Base-by-base conservation (phyloP, 2,888 invertebrate species). In the Empis stercorea region DNA sequence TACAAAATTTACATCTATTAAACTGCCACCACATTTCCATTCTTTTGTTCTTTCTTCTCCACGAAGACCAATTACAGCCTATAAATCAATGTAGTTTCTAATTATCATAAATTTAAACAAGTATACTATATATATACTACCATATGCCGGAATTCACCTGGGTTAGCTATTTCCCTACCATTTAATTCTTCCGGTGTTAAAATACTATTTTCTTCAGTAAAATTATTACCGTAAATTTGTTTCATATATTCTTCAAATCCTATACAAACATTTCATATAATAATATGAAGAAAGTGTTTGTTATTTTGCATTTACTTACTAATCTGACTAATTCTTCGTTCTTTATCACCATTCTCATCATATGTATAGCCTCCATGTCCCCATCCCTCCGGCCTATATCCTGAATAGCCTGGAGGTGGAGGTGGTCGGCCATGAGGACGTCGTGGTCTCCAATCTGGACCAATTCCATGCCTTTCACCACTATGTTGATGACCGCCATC, bases 111-210 rank as follows among this genome's bases (percentile, higher is more conserved):
- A 13, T 13, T n/a, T 34, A 5, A 34, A n/a, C 6, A 6, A 4
- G 5, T 20, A 27, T 6, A 27, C 7, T 27, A 7, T 4, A 9
- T 27, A 6, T 27, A n/a, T n/a, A n/a, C n/a, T 40, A 40, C 40
- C 46, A 51, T 52, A 47, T 54, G 54, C 1, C 52, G 52, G 44
- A 49, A 52, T 44, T 52, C 50, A 5, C 51, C 51, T 13, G 50
- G 46, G 30, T 42, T 37, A 10, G 51, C 43, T 14, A 16, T 30
- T 11, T 27, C 39, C 4, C 53, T 51, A 13, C 53, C 55, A 41
- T 50, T 51, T 4, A 40, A 40, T 41, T 54, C 48, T 14, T 30
- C 30, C 5, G 42, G 23, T 27, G 20, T 40, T 40, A 40, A 27
- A 40, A 40, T 40, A 23, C 20, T 27, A 27, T 40, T 40, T 27